A percentile compares a stretch with the other conserved stretches of the same genome.
Conservation (phyloP, 1,140 invertebrate species). For the Nasonia giraulti region DNA sequence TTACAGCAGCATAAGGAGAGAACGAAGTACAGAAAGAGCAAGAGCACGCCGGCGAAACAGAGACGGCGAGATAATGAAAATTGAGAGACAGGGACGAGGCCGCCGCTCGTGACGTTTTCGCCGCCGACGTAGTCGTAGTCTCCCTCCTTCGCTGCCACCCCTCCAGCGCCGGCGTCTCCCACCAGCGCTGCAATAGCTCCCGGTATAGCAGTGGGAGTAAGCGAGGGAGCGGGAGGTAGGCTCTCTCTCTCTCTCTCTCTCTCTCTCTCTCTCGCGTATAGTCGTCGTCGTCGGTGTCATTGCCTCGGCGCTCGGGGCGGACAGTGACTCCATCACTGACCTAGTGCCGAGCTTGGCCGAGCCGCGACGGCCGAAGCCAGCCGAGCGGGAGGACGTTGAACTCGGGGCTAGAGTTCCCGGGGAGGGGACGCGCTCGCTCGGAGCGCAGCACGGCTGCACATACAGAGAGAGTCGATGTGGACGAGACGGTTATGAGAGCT, state of each 20-base stretch:
- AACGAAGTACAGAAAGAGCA: background rate
- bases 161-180: background rate
- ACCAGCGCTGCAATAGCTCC: background rate
- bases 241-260: slow-evolving; percentile 46
- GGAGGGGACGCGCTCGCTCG: slow-evolving; percentile 58
- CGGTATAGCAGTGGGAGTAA: slow-evolving; percentile 23
- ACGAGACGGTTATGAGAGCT: slow-evolving; percentile 14
- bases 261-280: no score
- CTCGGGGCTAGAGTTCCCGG: slow-evolving; percentile 59
- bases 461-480: slow-evolving; percentile 25
- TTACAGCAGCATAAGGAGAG: background rate
- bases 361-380: slow-evolving; percentile 53
- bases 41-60: background rate
- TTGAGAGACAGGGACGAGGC: slow-evolving; percentile 47
- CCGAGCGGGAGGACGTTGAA: slow-evolving; percentile 69
- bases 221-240: slow-evolving; percentile 26
- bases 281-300: slow-evolving; percentile 68
- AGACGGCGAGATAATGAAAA: slow-evolving; percentile 36
- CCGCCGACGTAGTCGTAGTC: slow-evolving; percentile 24
- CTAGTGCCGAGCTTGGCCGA: slow-evolving; percentile 72
- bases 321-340: slow-evolving; percentile 76
- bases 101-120: slow-evolving; percentile 51
- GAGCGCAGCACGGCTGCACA: slow-evolving; percentile 43
- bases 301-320: slow-evolving; percentile 74
- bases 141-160: background rate